Conservation (phyloP, 2,113 vertebrate genomes). For the Bombycilla garrulus region DNA sequence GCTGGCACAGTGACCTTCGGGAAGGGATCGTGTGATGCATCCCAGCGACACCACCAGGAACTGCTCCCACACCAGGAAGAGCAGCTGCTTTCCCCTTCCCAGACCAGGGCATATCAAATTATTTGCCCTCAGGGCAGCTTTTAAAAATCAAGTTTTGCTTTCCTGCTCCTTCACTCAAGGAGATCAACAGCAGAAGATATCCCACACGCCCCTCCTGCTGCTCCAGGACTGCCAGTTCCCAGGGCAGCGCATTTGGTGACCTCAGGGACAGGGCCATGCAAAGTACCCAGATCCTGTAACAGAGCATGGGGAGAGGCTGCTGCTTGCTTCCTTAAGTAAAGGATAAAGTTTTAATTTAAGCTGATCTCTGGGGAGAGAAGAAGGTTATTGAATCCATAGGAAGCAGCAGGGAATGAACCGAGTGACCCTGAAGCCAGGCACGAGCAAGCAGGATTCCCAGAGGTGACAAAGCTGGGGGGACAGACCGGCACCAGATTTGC, state of each 20-base stretch:
- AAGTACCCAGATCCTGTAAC: neutral
- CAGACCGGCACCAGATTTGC: neutral
- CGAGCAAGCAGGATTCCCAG: neutral
- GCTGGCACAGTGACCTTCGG: neutral
- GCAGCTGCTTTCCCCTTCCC: neutral
- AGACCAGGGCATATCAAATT: neutral
- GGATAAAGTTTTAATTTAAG: slow-evolving; percentile 48
- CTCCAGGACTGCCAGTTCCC: neutral
- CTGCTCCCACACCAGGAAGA: neutral
- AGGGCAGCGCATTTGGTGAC: neutral
- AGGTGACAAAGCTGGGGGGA: neutral
- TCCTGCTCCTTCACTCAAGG: neutral
- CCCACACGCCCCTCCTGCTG: neutral
- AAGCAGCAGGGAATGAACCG: neutral
- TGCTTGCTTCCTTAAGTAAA: neutral
- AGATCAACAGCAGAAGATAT: neutral
- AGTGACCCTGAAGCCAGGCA: slow-evolving; percentile 7
- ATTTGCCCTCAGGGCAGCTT: neutral
- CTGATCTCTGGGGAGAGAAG: slow-evolving; percentile 27
- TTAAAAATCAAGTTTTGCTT: neutral
- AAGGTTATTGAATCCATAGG: slow-evolving; percentile 41
- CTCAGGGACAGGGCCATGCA: neutral
- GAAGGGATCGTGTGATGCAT: fast-evolving
- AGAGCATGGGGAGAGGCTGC: neutral
- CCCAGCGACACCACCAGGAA: fast-evolving